These are phyloP conservation scores for Tortricodes alternella DNA, from an alignment of 2,888 invertebrate genomes.

Conservation along the genomic window DNA sequence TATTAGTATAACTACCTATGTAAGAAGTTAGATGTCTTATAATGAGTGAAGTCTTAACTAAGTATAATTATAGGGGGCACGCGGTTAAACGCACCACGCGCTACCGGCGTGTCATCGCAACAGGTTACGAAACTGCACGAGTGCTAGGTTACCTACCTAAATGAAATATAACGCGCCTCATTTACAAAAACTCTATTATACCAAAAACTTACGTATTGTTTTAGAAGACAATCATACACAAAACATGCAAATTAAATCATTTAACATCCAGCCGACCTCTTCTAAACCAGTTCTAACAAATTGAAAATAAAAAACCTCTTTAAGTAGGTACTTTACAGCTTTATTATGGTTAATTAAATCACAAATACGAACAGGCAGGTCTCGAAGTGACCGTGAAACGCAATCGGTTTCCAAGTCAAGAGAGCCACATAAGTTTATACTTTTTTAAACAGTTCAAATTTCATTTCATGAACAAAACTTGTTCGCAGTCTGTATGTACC, in stretches of 20 bases:
- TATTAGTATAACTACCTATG: too few species aligned
- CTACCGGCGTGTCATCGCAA: too few species aligned
- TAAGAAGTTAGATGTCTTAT: too few species aligned
- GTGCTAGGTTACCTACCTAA: too few species aligned
- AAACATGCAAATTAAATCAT: conserved; percentile 1
- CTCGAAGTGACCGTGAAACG: conserved; percentile 19
- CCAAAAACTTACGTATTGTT: too few species aligned
- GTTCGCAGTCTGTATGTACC: too few species aligned
- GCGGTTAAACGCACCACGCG: too few species aligned
- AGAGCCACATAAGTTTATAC: not conserved
- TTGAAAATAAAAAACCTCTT: not conserved
- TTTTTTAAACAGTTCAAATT: not conserved
- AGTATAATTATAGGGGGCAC: too few species aligned
- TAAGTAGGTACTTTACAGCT: not conserved
- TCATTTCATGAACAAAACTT: not conserved
- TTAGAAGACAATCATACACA: not conserved
- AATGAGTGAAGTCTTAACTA: too few species aligned
- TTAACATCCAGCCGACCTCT: not conserved
- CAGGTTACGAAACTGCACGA: too few species aligned
- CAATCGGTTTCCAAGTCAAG: conserved; percentile 4
- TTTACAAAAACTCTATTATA: too few species aligned
- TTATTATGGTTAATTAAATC: not conserved
- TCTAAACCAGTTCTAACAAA: not conserved
- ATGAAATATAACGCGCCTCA: too few species aligned
- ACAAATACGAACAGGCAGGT: not conserved